phyloP scores from a whole-genome alignment of 2,113 vertebrate species.

The Phocoena phocoena region DNA sequence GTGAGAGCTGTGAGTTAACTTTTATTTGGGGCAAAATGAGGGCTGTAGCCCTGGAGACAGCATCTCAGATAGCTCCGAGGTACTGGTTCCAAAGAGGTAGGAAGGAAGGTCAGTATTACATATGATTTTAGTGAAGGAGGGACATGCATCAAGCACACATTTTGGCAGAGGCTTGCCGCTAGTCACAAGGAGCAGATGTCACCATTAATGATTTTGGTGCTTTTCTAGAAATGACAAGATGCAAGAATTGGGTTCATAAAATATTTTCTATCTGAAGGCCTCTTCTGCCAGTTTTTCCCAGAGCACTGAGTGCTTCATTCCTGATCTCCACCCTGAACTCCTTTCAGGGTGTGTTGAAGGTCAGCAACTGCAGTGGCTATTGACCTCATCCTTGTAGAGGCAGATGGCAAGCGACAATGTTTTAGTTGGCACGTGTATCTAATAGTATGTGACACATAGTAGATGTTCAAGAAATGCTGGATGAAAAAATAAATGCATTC shows the following conservation, averaged over 20 bases:
- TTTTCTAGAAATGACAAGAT: neutral
- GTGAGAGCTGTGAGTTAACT: neutral
- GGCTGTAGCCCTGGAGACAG: neutral
- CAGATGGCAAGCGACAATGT: neutral
- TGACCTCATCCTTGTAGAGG: neutral
- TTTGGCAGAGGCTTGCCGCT: neutral
- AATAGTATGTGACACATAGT: fast-evolving
- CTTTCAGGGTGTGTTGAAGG: neutral
- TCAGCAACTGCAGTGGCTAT: neutral
- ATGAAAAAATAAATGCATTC: neutral
- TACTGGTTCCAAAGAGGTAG: neutral
- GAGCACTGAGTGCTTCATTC: neutral
- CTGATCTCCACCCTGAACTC: neutral
- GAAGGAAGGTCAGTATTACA: neutral
- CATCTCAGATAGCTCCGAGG: neutral
- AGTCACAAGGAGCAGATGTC: neutral
- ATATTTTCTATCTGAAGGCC: neutral
- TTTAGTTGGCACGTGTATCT: neutral
- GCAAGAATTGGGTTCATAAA: neutral
- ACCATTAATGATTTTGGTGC: neutral
- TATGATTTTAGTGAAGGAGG: neutral
- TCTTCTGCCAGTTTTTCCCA: neutral
- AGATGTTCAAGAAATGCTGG: neutral
- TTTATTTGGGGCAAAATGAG: neutral
- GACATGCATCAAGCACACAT: neutral